Percentiles rank a stretch among this genome's conserved stretches.
phyloP scores from a whole-genome alignment of 2,888 invertebrate genomes.

The Lasius platythorax region DNA sequence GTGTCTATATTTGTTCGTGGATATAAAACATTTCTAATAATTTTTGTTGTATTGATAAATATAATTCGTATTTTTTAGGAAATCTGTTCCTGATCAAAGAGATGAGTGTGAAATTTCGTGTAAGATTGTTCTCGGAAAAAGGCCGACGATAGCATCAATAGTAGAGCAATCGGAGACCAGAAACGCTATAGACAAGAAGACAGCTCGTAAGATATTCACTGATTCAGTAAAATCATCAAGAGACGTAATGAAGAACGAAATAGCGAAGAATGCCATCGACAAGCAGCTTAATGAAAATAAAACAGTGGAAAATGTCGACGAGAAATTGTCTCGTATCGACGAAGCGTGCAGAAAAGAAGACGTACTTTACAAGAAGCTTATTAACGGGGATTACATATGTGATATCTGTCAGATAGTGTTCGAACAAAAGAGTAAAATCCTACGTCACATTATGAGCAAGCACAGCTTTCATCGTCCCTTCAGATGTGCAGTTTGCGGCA shows the following conservation, averaged over 20 bases:
- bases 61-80: constrained; percentile 34
- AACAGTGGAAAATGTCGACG: not conserved
- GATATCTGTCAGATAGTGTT: constrained; percentile 71
- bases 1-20: not conserved
- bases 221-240: not conserved
- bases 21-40: not conserved
- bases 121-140: not conserved
- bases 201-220: not conserved
- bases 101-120: not conserved
- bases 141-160: not conserved
- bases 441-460: constrained; percentile 77
- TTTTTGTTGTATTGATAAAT: constrained; percentile 9
- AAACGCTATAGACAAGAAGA: not conserved
- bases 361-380: constrained; percentile 67
- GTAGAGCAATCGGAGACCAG: not conserved
- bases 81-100: constrained; percentile 10
- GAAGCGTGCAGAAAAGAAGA: constrained; percentile 37
- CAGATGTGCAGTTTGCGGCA: constrained; percentile 73
- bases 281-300: not conserved
- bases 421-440: constrained; percentile 76
- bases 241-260: not conserved
- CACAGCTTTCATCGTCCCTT: constrained; percentile 78
- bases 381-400: constrained; percentile 30
- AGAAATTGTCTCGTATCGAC: not conserved
- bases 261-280: not conserved